Evolutionary conservation across 2,797 vertebrate species (phyloP), one percentile per base, ranked within the genome.

Genomic region (Melanotaenia pygmaea): DNA sequence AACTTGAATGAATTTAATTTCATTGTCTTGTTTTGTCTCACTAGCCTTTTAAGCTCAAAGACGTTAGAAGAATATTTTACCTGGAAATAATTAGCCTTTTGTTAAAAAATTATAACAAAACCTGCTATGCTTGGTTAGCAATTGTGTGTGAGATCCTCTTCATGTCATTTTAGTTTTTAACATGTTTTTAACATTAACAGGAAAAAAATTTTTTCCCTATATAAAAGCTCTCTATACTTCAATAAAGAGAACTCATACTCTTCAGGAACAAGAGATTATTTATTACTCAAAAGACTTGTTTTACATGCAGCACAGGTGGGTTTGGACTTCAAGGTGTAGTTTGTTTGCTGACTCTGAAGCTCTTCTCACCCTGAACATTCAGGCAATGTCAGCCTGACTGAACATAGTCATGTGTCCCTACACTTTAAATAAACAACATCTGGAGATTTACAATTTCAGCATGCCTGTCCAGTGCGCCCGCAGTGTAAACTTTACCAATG

Each of bases 401-500:
- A 93, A 89, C 88, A 74, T 89, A 88, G 93, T 94, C 96, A 96
- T 86, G 91, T 97, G 96, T 96, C 89, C 79, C 80, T 57, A 30
- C 64, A 87, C 91, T 92, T 95, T 94, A 96, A 96, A 96, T 95
- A 96, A 96, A 96, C 95, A 97, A 94, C 95, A 97, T 96, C 95
- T 96, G 95, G 94, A 94, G 94, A 95, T 95, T 95, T 96, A 95
- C 94, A 94, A 94, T 94, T 94, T 93, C 92, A 94, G 94, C 90
- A 92, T 93, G 70, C 93, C 94, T 89, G 92, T 96, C 93, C 95
- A 95, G 95, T 94, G 94, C 91, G 93, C 94, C 94, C 92, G 94
- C 95, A 95, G 94, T 96, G 96, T 96, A 97, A 97, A 98, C 96
- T 97, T 95, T 93, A 95, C 92, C 95, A 97, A 97, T 95, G 95